Base-by-base conservation (phyloP, 2,113 vertebrate species). In the Phylloscopus trochilus region DNA sequence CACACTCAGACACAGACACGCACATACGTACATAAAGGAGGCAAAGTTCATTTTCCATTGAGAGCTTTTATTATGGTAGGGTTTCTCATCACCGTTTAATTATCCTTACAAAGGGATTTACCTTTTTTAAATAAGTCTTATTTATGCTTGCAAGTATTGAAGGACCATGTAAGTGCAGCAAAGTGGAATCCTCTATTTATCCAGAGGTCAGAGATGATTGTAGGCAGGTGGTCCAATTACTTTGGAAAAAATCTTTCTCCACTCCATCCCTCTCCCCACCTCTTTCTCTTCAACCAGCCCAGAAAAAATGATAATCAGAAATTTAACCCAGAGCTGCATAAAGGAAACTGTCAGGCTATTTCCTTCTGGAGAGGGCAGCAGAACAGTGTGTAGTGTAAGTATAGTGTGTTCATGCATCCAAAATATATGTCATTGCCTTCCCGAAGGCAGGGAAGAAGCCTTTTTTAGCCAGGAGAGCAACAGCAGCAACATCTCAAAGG, bases 71-170 rank as follows among this genome's bases (percentile, higher is more conserved):
- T 69, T 83, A 28, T 80, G 13, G 31, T 22, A 80, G 75, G 35
- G 19, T 68, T 94, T 76, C 77, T 90, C 39, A 24, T 78, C 59
- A 74, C 31, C 17, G 70, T 95, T 96, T 93, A 94, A 97, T 96
- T 96, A 90, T 52, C 31, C 15, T 93, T 92, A 85, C 26, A 66
- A 44, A 81, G 53, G 82, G 63, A 92, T 96, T 90, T 79, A 89
- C n/a, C 21, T 72, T 91, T 87, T 92, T 92, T 33, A 89, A 87
- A 75, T 49, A 6, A 88, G 51, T 76, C 52, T 74, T 92, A 90
- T 93, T 95, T 93, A 74, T 72, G 43, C 43, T 87, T 8, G 11
- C 39, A 15, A 91, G 76, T 47, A n/a, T 19, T 91, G 69, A 94
- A 96, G 77, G 68, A 81, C 66, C 1, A 0, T n/a, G 41, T 3